These are phyloP conservation scores for Catharus minimus DNA, from an alignment of 2,113 vertebrate genomes.

Conservation along the genomic window DNA sequence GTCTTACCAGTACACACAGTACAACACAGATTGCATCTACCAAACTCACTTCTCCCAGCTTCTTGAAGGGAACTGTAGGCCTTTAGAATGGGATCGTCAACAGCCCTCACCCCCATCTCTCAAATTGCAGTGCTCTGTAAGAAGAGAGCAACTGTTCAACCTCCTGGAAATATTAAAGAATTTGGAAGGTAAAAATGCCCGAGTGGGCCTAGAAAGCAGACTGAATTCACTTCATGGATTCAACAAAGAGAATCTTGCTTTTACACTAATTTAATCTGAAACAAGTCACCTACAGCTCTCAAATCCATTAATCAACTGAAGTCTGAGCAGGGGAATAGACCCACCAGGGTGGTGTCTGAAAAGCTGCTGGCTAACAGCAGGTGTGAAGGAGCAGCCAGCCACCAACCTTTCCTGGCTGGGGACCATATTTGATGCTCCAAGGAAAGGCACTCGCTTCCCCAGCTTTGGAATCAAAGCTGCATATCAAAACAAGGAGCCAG, in stretches of 20 bases:
- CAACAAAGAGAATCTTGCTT: not conserved
- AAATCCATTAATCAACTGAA: not conserved
- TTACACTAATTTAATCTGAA: not conserved
- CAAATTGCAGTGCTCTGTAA: not conserved
- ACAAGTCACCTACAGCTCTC: not conserved
- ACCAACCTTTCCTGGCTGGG: not conserved
- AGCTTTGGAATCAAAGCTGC: not conserved
- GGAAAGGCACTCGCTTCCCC: not conserved
- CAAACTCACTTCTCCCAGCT: not conserved
- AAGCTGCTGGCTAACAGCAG: not conserved
- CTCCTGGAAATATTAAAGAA: not conserved
- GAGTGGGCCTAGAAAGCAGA: not conserved
- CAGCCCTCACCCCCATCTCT: not conserved
- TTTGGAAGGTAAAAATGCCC: not conserved
- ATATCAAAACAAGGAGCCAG: not conserved
- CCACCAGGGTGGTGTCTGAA: not conserved
- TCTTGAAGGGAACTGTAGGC: not conserved
- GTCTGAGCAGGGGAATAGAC: not conserved
- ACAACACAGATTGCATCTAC: not conserved
- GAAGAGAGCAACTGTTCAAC: not conserved
- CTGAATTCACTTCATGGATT: not conserved
- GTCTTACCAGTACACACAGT: not conserved
- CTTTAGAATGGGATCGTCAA: not conserved
- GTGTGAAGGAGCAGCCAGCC: not conserved
- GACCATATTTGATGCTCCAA: not conserved